Evolutionary conservation across 1,140 invertebrate species (phyloP).

Genomic region (Lysiphlebus fabarum): DNA sequence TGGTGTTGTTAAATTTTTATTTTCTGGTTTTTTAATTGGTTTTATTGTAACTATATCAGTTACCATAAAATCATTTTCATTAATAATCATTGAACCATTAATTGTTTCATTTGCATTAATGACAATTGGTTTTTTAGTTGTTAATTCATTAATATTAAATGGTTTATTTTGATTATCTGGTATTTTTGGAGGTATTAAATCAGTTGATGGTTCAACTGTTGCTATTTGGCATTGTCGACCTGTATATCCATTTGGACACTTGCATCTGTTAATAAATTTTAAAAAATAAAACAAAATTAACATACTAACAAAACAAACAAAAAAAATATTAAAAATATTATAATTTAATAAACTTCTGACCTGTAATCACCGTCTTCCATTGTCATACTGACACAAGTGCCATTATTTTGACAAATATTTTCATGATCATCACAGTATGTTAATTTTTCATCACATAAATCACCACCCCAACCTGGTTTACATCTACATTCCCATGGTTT

Average conservation of each 20-base stretch:
- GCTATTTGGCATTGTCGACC: slow-evolving; percentile 50
- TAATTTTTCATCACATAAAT: slow-evolving; percentile 82
- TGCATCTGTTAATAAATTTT: slow-evolving; percentile 34
- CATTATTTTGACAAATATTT: slow-evolving; percentile 70
- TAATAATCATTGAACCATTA: too few species aligned
- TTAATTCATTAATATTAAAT: slow-evolving; percentile 25
- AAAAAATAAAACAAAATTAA: slow-evolving; percentile 1
- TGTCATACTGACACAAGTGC: slow-evolving; percentile 74
- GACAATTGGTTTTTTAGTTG: slow-evolving; percentile 10
- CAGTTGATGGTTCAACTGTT: slow-evolving; percentile 44
- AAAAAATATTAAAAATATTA: neutral
- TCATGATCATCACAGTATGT: slow-evolving; percentile 73
- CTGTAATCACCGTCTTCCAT: slow-evolving; percentile 71
- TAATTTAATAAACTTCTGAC: slow-evolving; percentile 39
- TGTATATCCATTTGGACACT: slow-evolving; percentile 46
- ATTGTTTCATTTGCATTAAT: neutral
- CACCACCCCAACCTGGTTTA: slow-evolving; percentile 79
- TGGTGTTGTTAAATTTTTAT: slow-evolving; percentile 22
- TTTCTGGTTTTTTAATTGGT: slow-evolving; percentile 19
- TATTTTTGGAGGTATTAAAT: slow-evolving; percentile 42
- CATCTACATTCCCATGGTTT: slow-evolving; percentile 88
- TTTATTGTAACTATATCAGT: slow-evolving; percentile 9
- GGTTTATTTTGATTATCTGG: slow-evolving; percentile 26
- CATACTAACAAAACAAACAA: slow-evolving; percentile 28
- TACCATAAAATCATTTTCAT: too few species aligned